Evolutionary conservation across 2,113 vertebrate species (phyloP).

Genomic region (Campylomormyrus numenius): DNA sequence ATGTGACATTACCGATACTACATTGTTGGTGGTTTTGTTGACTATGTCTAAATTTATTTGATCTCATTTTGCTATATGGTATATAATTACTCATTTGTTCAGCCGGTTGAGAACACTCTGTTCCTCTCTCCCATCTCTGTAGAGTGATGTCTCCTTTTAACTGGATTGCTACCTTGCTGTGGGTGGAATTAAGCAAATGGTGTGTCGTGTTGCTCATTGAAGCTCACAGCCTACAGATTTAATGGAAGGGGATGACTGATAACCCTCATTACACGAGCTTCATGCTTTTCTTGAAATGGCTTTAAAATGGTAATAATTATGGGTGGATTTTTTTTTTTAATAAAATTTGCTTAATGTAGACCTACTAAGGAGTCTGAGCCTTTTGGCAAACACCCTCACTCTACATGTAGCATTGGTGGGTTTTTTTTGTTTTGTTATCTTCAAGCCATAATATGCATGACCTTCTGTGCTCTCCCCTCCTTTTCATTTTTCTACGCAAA

Average conservation of each 20-base stretch:
- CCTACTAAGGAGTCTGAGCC: background rate
- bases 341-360: background rate
- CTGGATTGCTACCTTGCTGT: background rate
- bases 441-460: slow-evolving; percentile 67
- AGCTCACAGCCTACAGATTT: background rate
- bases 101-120: background rate
- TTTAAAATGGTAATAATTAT: background rate
- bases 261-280: background rate
- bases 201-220: background rate
- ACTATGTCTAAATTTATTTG: background rate
- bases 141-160: background rate
- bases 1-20: background rate
- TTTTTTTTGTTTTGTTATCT: slow-evolving; percentile 36
- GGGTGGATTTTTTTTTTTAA: background rate
- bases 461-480: slow-evolving; percentile 52
- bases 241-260: background rate
- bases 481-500: slow-evolving; percentile 79
- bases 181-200: background rate
- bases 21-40: background rate
- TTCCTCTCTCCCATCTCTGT: background rate
- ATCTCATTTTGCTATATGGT: background rate
- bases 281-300: background rate
- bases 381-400: background rate
- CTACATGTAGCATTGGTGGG: background rate
- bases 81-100: background rate